phyloP scores from a whole-genome alignment of 1,140 invertebrate genomes.

The Gryon sp. region DNA sequence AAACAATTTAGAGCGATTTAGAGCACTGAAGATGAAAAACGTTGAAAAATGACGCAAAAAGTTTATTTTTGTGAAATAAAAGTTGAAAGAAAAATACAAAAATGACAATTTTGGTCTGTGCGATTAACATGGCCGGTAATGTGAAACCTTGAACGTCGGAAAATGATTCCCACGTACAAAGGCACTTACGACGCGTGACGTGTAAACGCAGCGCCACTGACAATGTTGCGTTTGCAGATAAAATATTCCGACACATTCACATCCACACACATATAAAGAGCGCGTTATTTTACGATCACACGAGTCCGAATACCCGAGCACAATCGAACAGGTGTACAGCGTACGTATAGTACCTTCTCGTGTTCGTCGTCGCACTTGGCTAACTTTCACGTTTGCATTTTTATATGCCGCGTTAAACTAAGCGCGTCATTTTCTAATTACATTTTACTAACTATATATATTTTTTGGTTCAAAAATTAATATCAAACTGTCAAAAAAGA shows the following conservation, averaged over 20 bases:
- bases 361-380: conserved; percentile 47
- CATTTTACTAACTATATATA: neutral
- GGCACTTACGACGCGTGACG: conserved; percentile 37
- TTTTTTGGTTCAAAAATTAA: neutral
- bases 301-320: conserved; percentile 38
- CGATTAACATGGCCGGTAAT: no score
- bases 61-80: no score
- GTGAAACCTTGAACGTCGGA: conserved; percentile 37
- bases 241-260: conserved; percentile 40
- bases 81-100: no score
- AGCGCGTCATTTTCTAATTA: conserved; percentile 6
- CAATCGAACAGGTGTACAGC: conserved; percentile 51
- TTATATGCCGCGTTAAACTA: conserved; percentile 5
- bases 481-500: no score
- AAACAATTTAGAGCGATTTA: no score
- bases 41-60: no score
- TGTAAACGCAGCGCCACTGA: conserved; percentile 20
- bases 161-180: conserved; percentile 33
- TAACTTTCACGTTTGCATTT: conserved; percentile 58
- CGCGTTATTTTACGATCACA: conserved; percentile 53
- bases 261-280: conserved; percentile 56
- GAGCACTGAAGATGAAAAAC: no score
- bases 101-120: no score
- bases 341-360: conserved; percentile 33
- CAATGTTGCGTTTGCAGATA: conserved; percentile 36